These are phyloP conservation scores for Cordilura impudica DNA, from an alignment of 2,888 invertebrate genomes.

Conservation along the genomic window DNA sequence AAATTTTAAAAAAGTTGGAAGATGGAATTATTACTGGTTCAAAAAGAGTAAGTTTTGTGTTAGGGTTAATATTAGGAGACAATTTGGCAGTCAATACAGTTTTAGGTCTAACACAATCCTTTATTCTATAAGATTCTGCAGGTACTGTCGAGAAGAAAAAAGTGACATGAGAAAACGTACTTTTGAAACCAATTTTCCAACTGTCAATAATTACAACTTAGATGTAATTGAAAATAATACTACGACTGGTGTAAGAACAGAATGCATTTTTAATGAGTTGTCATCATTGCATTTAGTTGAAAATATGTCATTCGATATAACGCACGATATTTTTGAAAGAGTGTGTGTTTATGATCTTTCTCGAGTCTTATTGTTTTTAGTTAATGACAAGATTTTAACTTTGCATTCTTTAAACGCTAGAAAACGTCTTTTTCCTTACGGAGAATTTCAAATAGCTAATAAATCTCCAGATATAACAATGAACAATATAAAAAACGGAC, in stretches of 20 bases:
- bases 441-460: conserved; percentile 53
- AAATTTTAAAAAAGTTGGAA: conserved; percentile 9
- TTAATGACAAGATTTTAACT: conserved; percentile 18
- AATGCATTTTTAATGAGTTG: conserved; percentile 55
- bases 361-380: conserved; percentile 44
- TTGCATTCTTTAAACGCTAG: conserved; percentile 55
- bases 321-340: conserved; percentile 65
- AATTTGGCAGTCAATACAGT: neutral
- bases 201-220: conserved; percentile 3
- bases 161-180: neutral
- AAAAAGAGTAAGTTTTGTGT: conserved; percentile 11
- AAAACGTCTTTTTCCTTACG: conserved; percentile 60
- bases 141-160: conserved; percentile 13
- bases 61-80: conserved; percentile 5
- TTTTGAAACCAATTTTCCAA: conserved; percentile 14
- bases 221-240: conserved; percentile 1
- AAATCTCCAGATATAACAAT: conserved; percentile 35
- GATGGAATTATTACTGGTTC: neutral
- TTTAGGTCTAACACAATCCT: conserved; percentile 21
- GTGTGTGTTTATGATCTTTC: conserved; percentile 62
- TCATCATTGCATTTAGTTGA: conserved; percentile 57
- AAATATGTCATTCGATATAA: conserved; percentile 61
- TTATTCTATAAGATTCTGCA: conserved; percentile 29
- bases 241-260: conserved; percentile 47
- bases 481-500: conserved; percentile 40